Percentiles rank a stretch among this genome's conserved stretches.
These are phyloP conservation scores for Dolichotis patagonum DNA, from an alignment of 2,113 vertebrate genomes.

Conservation along the genomic window DNA sequence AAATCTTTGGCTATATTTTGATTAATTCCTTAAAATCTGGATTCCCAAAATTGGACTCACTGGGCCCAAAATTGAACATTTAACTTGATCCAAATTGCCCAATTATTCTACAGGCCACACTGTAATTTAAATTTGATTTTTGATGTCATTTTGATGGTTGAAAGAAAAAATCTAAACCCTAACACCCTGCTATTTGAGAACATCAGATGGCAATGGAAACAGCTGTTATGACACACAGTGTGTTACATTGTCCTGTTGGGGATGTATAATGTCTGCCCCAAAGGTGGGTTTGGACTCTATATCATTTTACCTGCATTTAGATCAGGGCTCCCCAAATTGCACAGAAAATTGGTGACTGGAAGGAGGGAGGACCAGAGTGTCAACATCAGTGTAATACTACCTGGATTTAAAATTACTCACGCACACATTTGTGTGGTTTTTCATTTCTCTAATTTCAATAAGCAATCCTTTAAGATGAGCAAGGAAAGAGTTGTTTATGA, in stretches of 20 bases:
- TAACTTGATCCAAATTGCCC: constrained; percentile 28
- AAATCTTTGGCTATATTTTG: background rate
- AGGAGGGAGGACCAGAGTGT: background rate
- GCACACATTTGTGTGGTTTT: background rate
- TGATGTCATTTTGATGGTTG: constrained; percentile 21
- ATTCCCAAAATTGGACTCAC: background rate
- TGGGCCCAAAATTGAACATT: background rate
- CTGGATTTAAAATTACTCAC: background rate
- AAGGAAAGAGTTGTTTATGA: background rate
- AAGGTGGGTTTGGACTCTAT: background rate
- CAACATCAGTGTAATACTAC: background rate
- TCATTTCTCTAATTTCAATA: no score
- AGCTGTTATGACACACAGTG: background rate
- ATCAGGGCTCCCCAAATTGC: background rate
- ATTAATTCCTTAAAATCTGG: constrained; percentile 31
- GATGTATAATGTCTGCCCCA: background rate
- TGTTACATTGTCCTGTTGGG: background rate
- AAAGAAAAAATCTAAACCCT: background rate
- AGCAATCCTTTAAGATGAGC: no score
- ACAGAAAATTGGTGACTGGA: background rate
- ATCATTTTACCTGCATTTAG: background rate
- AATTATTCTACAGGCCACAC: background rate
- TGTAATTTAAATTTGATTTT: constrained; percentile 33
- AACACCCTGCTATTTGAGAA: constrained; percentile 35
- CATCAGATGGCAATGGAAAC: constrained; percentile 11